Conservation (phyloP, 2,113 vertebrate genomes). For the Archocentrus centrarchus region DNA sequence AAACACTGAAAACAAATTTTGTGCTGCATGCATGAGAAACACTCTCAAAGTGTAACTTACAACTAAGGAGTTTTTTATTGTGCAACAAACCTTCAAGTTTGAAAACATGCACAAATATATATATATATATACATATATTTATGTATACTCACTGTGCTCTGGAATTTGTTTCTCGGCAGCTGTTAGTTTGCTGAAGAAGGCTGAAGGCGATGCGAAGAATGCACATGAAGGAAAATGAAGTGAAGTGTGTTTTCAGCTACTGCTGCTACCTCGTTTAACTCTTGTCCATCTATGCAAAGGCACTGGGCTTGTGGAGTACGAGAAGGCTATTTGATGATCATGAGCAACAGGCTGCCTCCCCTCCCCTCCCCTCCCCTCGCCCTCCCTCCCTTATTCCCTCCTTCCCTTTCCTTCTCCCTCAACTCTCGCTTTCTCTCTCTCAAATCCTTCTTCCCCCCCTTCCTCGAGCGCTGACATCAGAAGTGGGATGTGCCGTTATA, state of each 20-base stretch:
- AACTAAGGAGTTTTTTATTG: background rate
- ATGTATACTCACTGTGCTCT: conserved; percentile 62
- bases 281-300: conserved; percentile 57
- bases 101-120: background rate
- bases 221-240: background rate
- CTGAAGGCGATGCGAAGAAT: background rate
- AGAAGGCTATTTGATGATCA: conserved; percentile 69
- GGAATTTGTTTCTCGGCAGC: conserved; percentile 21
- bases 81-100: conserved; percentile 5
- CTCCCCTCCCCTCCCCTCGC: conserved; percentile 1
- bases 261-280: conserved; percentile 42
- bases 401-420: conserved; percentile 41
- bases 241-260: conserved; percentile 21
- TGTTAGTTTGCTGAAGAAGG: conserved; percentile 5
- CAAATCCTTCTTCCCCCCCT: conserved; percentile 25
- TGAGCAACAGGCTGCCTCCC: conserved; percentile 82
- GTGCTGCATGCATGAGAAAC: background rate
- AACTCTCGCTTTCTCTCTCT: conserved; percentile 31
- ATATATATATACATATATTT: background rate
- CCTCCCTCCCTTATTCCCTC: conserved; percentile 1
- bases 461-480: conserved; percentile 80
- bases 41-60: conserved; percentile 29
- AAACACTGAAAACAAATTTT: background rate
- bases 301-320: conserved; percentile 58
- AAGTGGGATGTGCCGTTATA: conserved; percentile 80